A percentile compares a stretch with the other conserved stretches of the same genome.
phyloP scores from a whole-genome alignment of 2,888 invertebrate species.

The Coenonympha arcania region DNA sequence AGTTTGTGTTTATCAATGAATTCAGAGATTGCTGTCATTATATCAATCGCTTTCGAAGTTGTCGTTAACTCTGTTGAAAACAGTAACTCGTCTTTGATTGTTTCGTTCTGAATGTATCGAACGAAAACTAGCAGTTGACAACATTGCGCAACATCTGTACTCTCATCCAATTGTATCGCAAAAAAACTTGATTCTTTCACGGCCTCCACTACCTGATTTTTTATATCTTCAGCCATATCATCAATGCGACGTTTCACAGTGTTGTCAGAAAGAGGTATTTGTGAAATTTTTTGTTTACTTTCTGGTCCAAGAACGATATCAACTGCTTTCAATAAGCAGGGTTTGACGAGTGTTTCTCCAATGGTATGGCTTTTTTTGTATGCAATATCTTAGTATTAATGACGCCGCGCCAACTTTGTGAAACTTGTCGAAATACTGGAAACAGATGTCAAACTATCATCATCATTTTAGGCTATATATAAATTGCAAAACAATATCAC shows the following conservation, averaged over 20 bases:
- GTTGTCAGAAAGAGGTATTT: constrained; percentile 27
- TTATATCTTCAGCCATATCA: constrained; percentile 26
- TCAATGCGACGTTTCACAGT: constrained; percentile 28
- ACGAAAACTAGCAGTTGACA: constrained; percentile 30
- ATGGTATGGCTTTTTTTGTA: constrained; percentile 26
- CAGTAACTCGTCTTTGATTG: constrained; percentile 17
- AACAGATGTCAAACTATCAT: too few species aligned
- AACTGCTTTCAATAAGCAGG: constrained; percentile 28
- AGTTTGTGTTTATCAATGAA: not conserved
- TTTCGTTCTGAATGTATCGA: constrained; percentile 28
- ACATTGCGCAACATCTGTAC: constrained; percentile 30
- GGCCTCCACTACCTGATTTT: constrained; percentile 4
- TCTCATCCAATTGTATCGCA: constrained; percentile 8
- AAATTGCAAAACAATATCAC: too few species aligned
- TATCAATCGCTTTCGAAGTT: not conserved
- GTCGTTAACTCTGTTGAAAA: constrained; percentile 16
- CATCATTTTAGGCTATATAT: too few species aligned
- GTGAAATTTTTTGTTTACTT: constrained; percentile 23
- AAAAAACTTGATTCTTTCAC: not conserved
- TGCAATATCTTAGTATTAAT: too few species aligned
- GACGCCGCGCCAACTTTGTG: too few species aligned
- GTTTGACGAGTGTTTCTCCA: constrained; percentile 27
- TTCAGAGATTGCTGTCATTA: not conserved
- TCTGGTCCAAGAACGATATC: constrained; percentile 24
- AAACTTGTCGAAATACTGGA: too few species aligned